Conservation (phyloP, 1,140 invertebrate genomes). For the Trichonephila clavipes region DNA sequence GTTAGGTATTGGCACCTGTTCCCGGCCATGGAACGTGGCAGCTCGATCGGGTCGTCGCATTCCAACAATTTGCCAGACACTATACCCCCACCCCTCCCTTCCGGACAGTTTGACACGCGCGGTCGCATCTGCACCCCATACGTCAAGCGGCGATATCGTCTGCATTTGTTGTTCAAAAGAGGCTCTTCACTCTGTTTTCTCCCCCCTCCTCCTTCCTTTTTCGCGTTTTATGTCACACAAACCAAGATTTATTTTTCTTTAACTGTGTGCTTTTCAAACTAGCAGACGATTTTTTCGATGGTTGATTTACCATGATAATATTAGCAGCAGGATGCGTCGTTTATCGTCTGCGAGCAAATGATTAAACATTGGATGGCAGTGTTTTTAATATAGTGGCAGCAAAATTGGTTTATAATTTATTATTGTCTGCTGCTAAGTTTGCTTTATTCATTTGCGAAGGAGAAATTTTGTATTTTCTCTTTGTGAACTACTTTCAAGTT, state of each 20-base stretch:
- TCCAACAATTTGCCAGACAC: slow-evolving; percentile 57
- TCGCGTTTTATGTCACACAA: background rate
- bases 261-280: background rate
- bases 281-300: background rate
- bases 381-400: no score
- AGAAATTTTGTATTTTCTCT: no score
- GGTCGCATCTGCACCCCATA: slow-evolving; percentile 46
- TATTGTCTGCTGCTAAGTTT: no score
- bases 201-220: background rate
- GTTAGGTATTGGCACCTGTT: slow-evolving; percentile 27
- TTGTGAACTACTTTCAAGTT: no score
- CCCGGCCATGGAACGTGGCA: background rate
- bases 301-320: background rate
- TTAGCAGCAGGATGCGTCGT: background rate
- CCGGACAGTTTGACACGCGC: slow-evolving; percentile 7
- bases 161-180: slow-evolving; percentile 23
- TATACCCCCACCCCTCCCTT: background rate
- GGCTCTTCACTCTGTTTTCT: background rate
- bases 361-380: background rate
- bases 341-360: background rate
- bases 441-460: no score
- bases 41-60: background rate
- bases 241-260: background rate
- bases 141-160: slow-evolving; percentile 45
- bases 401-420: no score